Evolutionary conservation across 2,113 vertebrate species (phyloP).

Genomic region (Spermophilus dauricus): DNA sequence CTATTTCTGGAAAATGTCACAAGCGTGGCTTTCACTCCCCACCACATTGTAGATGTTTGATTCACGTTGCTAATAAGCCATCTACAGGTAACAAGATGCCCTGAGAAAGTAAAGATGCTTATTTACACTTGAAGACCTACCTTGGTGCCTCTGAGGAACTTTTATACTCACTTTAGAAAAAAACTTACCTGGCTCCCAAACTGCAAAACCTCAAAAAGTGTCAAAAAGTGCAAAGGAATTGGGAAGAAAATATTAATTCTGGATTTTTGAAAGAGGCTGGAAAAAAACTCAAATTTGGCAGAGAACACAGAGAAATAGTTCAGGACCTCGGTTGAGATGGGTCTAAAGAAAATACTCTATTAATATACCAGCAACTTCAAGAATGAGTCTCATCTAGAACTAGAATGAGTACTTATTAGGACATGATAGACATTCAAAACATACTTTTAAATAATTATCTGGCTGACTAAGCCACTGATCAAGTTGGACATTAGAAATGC

Average conservation of each 20-base stretch:
- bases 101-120: neutral
- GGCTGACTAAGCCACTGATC: neutral
- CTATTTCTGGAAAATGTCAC: neutral
- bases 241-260: constrained; percentile 13
- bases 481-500: neutral
- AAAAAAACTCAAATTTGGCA: neutral
- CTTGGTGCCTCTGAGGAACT: neutral
- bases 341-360: neutral
- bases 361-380: neutral
- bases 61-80: neutral
- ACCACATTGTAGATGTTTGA: neutral
- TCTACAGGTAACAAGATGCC: neutral
- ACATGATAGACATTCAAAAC: neutral
- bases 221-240: neutral
- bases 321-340: neutral
- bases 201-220: neutral
- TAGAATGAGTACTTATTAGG: neutral
- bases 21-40: neutral
- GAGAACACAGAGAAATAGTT: neutral
- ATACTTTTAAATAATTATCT: neutral
- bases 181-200: neutral
- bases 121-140: neutral
- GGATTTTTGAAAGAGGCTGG: constrained; percentile 41
- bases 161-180: neutral
- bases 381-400: neutral